Evolutionary conservation across 2,113 vertebrate species (phyloP).

Genomic region (Phocoena phocoena): DNA sequence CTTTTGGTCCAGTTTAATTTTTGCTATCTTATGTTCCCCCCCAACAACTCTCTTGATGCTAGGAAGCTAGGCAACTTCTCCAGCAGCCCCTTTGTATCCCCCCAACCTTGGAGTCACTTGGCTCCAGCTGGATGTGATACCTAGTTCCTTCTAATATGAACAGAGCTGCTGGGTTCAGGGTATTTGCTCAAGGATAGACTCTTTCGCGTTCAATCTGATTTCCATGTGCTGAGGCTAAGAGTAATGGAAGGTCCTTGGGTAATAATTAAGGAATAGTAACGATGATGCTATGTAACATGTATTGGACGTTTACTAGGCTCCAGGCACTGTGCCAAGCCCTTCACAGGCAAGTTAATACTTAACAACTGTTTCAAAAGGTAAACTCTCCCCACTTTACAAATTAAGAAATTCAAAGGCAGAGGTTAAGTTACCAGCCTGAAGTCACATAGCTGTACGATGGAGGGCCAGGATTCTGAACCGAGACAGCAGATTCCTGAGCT

Average conservation of each 20-base stretch:
- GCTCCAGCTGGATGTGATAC: neutral
- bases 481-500: neutral
- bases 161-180: neutral
- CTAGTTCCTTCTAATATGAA: neutral
- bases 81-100: neutral
- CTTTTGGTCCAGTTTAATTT: neutral
- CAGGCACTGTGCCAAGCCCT: neutral
- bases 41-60: neutral
- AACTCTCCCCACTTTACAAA: neutral
- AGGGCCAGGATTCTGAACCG: neutral
- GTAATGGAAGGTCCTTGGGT: neutral
- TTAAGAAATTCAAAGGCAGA: neutral
- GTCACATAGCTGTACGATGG: neutral
- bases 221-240: neutral
- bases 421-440: neutral
- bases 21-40: neutral
- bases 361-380: neutral
- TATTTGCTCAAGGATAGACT: neutral
- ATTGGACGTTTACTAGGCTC: neutral
- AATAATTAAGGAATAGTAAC: neutral
- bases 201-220: neutral
- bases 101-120: neutral
- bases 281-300: neutral
- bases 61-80: neutral
- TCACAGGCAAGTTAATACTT: conserved; percentile 1